Evolutionary conservation across 2,113 vertebrate species (phyloP), one percentile per base, ranked within the genome.

Genomic region (Riparia riparia): DNA sequence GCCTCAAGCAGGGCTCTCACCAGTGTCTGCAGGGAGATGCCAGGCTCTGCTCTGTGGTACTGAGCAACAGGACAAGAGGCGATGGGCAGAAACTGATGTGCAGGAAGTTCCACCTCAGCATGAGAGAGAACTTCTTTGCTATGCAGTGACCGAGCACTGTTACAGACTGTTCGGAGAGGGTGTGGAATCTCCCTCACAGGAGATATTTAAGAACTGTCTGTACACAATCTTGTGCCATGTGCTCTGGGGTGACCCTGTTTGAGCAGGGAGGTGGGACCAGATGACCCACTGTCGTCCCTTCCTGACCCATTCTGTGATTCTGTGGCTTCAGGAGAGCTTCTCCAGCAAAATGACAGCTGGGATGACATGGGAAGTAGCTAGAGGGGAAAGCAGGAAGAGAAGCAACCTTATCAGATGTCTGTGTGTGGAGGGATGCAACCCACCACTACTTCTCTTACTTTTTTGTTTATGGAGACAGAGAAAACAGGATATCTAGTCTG

Each of bases 21-120:
- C 51, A 31, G 7, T 66, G 32, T 76, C 60, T 42, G 13, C 45
- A 57, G 34, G 24, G 25, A 50, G 61, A 8, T 49, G 44, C 16
- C 24, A 34, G 37, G 26, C 34, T 57, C 42, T 42, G 17, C 42
- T 66, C 0, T 0, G 21, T 42, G 37, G 44, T 50, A 20, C 31
- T 49, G 31, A 50, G 44, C 16, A 66, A 14, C 21, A 34, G 37
- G 31, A 50, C 31, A 34, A 76, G 71, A 50, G 19, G 37, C 10
- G 44, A 14, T 5, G 11, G 24, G 37, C 61, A 76, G 12, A 50
- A 60, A 82, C 15, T 12, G 31, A 24, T 60, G 31, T 12, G 26
- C 25, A 24, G 45, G 6, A 34, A 42, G 25, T 29, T 70, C 37
- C 56, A 42, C 25, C 12, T 61, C 37, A 70, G 41, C 19, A 41